These are phyloP conservation scores for Tinea trinotella DNA, from an alignment of 2,888 invertebrate species.

Conservation along the genomic window DNA sequence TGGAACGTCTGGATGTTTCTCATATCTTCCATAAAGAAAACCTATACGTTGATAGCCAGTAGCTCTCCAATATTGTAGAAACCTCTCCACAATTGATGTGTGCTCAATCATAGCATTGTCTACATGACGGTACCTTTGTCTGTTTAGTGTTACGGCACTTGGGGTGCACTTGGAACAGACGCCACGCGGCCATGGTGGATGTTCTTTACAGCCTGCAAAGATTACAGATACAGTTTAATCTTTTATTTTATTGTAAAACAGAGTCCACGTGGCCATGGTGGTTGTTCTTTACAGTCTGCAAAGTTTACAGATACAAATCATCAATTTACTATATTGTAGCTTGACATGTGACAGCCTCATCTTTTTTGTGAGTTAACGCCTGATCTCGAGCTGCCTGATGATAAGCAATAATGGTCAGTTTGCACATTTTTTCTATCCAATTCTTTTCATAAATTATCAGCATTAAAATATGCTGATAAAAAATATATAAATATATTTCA, in stretches of 20 bases:
- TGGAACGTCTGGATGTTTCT: constrained; percentile 92
- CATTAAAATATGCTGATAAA: no score
- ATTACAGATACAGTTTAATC: not conserved
- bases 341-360: not conserved
- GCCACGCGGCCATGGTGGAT: constrained; percentile 98
- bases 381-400: no score
- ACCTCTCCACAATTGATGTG: constrained; percentile 92
- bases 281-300: constrained; percentile 91
- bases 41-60: constrained; percentile 96
- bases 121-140: constrained; percentile 95
- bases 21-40: constrained; percentile 92
- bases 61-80: constrained; percentile 96
- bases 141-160: constrained; percentile 94
- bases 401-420: no score
- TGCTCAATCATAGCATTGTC: constrained; percentile 98
- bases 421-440: no score
- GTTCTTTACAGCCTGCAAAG: constrained; percentile 85
- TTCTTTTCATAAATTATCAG: no score
- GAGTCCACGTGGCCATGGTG: constrained; percentile 98
- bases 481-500: no score
- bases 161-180: constrained; percentile 99
- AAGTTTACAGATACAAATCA: not conserved
- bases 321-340: not conserved
- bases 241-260: constrained; percentile 70
- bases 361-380: no score